Evolutionary conservation across 2,113 vertebrate genomes (phyloP).

Genomic region (Hippopotamus amphibius): DNA sequence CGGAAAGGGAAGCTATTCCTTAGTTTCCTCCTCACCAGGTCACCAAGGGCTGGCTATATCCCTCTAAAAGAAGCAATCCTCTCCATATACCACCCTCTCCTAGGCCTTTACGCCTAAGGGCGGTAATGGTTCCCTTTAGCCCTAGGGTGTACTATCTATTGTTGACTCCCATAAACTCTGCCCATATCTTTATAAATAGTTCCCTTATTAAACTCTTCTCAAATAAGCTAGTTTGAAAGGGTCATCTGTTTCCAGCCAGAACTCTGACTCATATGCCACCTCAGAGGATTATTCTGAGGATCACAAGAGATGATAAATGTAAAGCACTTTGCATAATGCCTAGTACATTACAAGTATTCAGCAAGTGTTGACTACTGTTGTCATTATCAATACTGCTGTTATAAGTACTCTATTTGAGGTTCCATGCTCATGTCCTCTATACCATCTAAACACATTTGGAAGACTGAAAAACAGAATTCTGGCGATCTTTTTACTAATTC

Average conservation of each 20-base stretch:
- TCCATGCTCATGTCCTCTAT: background rate
- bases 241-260: constrained; percentile 29
- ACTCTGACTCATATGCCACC: background rate
- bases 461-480: constrained; percentile 34
- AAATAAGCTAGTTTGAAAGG: constrained; percentile 32
- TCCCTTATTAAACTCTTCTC: constrained; percentile 51
- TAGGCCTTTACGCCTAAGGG: background rate
- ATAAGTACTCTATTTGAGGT: constrained; percentile 13
- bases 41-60: background rate
- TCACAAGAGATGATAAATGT: constrained; percentile 17
- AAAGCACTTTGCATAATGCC: background rate
- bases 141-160: background rate
- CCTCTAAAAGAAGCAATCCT: background rate
- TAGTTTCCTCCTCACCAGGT: background rate
- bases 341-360: constrained; percentile 24
- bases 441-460: background rate
- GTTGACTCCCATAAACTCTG: background rate
- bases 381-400: background rate
- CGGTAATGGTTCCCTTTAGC: background rate
- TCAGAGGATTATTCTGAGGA: background rate
- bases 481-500: constrained; percentile 32
- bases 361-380: background rate
- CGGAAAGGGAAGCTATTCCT: constrained; percentile 27
- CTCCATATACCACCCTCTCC: background rate
- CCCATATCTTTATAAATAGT: background rate